Base-by-base conservation (phyloP, 2,113 vertebrate genomes). In the Leptobrachium ailaonicum region DNA sequence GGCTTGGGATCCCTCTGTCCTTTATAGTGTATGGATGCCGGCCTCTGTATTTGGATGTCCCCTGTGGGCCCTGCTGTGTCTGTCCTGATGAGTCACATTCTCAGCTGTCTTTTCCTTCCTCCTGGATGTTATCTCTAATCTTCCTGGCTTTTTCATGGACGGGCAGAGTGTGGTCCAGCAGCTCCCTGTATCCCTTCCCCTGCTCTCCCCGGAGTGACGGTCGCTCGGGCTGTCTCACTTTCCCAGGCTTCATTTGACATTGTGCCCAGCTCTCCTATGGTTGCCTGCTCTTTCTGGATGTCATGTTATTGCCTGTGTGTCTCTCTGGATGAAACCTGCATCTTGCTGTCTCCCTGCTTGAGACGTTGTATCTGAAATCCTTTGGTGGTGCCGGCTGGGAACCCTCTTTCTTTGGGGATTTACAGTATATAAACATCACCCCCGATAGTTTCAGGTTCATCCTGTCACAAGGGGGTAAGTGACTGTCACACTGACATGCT, bases 381-480 rank as follows among this genome's bases (percentile, higher is more conserved):
- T 42, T 20, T 80, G 77, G 71, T 72, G 66, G 50, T 73, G 20
- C 45, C 41, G 63, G 45, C 54, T 80, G 78, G 78, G 73, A 74
- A 63, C 44, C 20, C 64, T 20, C 41, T 47, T 60, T 50, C 71
- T 74, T 80, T 67, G 63, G 53, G 10, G 66, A 56, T 80, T 67
- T 71, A 44, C 50, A 45, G 11, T 40, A 32, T 14, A 58, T 13
- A 67, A 64, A 53, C 10, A 67, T 11, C 56, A 68, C 66, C 62
- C 71, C 78, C 71, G 14, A 74, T 64, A 80, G 71, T 74, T 62
- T 47, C 70, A 45, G 53, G 54, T 58, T 58, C 50, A 71, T 67
- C 69, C 78, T 74, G 63, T 68, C 71, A 60, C 71, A 73, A 58
- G 71, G 78, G 71, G 60, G 66, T 63, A 54, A 70, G 82, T 74